These are phyloP conservation scores for Charina bottae DNA, from an alignment of 2,113 vertebrate species.

Conservation along the genomic window DNA sequence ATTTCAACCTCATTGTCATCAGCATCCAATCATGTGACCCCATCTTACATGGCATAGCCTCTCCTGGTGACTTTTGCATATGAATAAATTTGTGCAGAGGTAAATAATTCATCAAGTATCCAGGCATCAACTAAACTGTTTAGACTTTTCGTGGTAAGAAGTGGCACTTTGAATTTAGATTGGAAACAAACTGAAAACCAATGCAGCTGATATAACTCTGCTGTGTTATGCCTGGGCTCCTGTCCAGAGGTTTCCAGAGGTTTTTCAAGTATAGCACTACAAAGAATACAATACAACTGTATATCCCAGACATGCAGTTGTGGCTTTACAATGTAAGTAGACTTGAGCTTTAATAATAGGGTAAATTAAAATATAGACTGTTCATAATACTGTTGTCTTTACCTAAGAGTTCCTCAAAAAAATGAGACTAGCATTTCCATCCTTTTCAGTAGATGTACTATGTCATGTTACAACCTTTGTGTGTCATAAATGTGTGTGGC, in stretches of 20 bases:
- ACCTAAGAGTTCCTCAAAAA: not conserved
- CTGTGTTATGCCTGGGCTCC: not conserved
- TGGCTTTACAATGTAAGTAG: not conserved
- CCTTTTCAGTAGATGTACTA: not conserved
- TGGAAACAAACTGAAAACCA: not conserved
- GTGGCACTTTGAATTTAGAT: not conserved
- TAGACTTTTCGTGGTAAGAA: not conserved
- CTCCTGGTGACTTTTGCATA: not conserved
- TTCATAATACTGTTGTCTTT: not conserved
- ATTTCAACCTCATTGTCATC: not conserved
- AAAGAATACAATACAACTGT: too few relatives aligned
- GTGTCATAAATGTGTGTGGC: not conserved
- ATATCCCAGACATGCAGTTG: not conserved
- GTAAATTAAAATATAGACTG: not conserved
- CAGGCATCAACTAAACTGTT: not conserved
- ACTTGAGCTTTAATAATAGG: not conserved
- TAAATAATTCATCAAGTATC: not conserved
- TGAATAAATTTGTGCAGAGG: not conserved
- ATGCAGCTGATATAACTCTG: not conserved
- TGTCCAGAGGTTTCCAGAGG: not conserved
- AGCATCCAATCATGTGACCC: not conserved
- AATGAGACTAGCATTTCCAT: not conserved
- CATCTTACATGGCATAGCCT: not conserved
- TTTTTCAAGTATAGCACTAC: not conserved
- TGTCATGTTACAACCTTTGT: not conserved